Conservation (phyloP, 2,888 invertebrate species). For the Drosophila quasianomalipes region DNA sequence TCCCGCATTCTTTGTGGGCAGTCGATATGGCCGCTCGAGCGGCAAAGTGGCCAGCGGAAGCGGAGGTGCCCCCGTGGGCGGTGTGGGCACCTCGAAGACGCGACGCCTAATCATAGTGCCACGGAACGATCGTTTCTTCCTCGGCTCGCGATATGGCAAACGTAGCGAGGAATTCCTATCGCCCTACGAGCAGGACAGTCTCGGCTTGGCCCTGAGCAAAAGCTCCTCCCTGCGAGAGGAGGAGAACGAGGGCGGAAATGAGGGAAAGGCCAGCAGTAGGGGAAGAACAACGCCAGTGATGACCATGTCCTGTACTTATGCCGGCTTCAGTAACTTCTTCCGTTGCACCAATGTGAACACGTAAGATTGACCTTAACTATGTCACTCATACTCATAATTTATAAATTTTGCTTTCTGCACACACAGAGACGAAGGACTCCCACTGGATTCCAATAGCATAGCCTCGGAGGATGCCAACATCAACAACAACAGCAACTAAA, state of each 20-base stretch:
- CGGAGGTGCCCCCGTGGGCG: conserved; percentile 24
- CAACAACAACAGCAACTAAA: conserved; percentile 22
- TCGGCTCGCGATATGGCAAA: conserved; percentile 85
- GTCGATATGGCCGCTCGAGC: conserved; percentile 85
- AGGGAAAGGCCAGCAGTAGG: conserved; percentile 20
- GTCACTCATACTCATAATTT: neutral
- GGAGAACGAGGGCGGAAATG: conserved; percentile 36
- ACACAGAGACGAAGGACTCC: conserved; percentile 63
- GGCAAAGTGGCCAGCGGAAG: conserved; percentile 53
- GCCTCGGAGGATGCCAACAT: conserved; percentile 34
- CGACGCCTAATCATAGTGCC: conserved; percentile 84
- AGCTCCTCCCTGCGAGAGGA: conserved; percentile 6
- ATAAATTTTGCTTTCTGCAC: conserved; percentile 20
- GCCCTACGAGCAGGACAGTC: conserved; percentile 68
- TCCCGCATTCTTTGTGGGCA: conserved; percentile 86
- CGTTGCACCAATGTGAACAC: conserved; percentile 86
- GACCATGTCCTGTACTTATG: conserved; percentile 85
- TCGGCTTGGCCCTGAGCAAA: conserved; percentile 42
- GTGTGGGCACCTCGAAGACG: conserved; percentile 77
- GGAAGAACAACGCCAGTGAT: conserved; percentile 8
- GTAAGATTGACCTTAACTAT: conserved; percentile 78
- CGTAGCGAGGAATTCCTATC: conserved; percentile 75
- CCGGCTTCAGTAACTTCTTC: conserved; percentile 86
- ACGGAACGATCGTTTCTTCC: conserved; percentile 85
- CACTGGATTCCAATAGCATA: conserved; percentile 55